Evolutionary conservation across 1,140 invertebrate genomes (phyloP).

Genomic region (Conus ventricosus): DNA sequence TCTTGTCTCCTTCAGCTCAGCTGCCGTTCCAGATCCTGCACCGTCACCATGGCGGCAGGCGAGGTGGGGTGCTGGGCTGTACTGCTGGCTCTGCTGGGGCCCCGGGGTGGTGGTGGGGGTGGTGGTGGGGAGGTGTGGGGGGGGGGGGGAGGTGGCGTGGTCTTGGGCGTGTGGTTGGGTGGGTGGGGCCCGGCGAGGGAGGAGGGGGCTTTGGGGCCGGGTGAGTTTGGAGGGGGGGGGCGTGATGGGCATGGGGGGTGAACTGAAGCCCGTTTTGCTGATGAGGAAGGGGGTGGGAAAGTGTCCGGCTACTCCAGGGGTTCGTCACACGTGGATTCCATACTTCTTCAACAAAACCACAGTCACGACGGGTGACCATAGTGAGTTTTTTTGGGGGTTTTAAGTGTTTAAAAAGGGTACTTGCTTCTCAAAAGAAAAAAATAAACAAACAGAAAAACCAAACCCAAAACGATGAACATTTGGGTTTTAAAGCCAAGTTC

Average conservation of each 20-base stretch:
- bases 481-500: slow-evolving; percentile 31
- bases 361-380: no score
- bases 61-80: no score
- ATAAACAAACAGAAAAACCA: no score
- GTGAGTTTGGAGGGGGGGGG: background rate
- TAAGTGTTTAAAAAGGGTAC: background rate
- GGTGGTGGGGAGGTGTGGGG: background rate
- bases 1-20: slow-evolving; percentile 83
- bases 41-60: slow-evolving; percentile 51
- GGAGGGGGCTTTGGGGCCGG: background rate
- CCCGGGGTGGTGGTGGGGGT: background rate
- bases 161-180: no score
- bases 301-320: background rate
- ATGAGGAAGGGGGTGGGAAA: no score
- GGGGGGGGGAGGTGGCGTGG: background rate
- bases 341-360: background rate
- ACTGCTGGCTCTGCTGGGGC: background rate
- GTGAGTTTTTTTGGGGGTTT: no score
- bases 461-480: slow-evolving; percentile 36
- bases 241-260: background rate
- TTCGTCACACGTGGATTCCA: background rate
- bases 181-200: background rate
- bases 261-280: no score
- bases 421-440: slow-evolving; percentile 32
- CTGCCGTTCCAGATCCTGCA: slow-evolving; percentile 60